A percentile compares a stretch with the other conserved stretches of the same genome.
These are phyloP conservation scores for human DNA, from an alignment of 2,113 vertebrate genomes.

Conservation along the genomic window DNA sequence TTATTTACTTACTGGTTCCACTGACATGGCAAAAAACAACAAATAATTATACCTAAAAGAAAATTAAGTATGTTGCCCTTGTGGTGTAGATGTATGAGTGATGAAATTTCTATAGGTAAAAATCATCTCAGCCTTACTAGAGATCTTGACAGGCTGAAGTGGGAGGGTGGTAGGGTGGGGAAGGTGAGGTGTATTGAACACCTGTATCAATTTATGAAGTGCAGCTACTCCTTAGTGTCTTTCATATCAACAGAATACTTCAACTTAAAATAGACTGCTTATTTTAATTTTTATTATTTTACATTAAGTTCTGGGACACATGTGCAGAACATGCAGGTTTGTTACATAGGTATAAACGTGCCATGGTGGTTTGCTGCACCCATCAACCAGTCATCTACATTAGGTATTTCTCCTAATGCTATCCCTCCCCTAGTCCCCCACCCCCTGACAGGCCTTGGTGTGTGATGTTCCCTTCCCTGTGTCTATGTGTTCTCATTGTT, in stretches of 20 bases:
- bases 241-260: neutral
- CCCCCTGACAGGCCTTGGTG: too few relatives aligned
- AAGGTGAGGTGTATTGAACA: neutral
- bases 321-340: too few relatives aligned
- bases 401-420: too few relatives aligned
- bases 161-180: too few relatives aligned
- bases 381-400: too few relatives aligned
- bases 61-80: neutral
- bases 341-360: too few relatives aligned
- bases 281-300: too few relatives aligned
- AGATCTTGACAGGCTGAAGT: neutral
- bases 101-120: neutral
- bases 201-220: neutral
- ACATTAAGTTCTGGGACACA: too few relatives aligned
- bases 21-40: neutral
- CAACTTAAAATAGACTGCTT: neutral
- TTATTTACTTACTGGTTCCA: neutral
- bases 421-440: too few relatives aligned
- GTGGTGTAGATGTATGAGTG: neutral
- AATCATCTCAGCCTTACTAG: neutral
- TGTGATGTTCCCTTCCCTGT: too few relatives aligned
- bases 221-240: neutral
- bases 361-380: too few relatives aligned
- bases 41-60: neutral
- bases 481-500: too few relatives aligned